Evolutionary conservation across 2,797 vertebrate species (phyloP).

Genomic region (Salmo trutta): DNA sequence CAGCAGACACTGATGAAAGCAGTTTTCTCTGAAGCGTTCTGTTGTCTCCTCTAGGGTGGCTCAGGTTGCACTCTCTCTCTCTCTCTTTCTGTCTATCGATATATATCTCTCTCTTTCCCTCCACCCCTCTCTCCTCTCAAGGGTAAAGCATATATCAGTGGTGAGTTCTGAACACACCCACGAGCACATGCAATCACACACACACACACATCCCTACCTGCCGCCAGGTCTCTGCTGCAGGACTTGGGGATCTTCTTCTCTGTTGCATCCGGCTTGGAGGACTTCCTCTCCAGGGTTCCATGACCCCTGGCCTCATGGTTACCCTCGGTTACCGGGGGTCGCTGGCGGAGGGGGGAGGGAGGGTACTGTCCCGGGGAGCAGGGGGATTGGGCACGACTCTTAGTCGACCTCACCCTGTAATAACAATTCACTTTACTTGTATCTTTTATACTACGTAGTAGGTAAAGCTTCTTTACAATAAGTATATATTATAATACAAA

Average conservation of each 20-base stretch:
- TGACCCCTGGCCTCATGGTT: conserved; percentile 73
- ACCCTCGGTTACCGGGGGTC: conserved; percentile 71
- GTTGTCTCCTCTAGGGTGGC: not conserved
- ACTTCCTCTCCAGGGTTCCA: conserved; percentile 74
- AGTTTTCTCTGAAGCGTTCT: not conserved
- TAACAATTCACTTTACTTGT: not conserved
- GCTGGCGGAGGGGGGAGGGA: conserved; percentile 84
- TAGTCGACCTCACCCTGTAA: conserved; percentile 76
- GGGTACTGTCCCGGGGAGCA: conserved; percentile 84
- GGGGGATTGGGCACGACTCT: conserved; percentile 87
- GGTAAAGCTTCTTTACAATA: too few species aligned
- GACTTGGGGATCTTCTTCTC: conserved; percentile 77
- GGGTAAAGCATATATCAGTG: too few species aligned
- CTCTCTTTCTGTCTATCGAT: not conserved
- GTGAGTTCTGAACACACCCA: too few species aligned
- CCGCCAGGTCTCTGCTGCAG: conserved; percentile 74
- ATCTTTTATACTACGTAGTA: too few species aligned
- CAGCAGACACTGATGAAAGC: not conserved
- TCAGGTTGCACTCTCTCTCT: conserved; percentile 10
- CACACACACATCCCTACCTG: conserved; percentile 52
- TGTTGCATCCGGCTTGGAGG: conserved; percentile 61
- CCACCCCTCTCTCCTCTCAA: too few species aligned
- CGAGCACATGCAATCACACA: not conserved
- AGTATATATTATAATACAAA: too few species aligned
- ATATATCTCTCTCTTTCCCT: too few species aligned